These are phyloP conservation scores for Callinectes sapidus DNA, from an alignment of 2,888 invertebrate species.

Conservation along the genomic window DNA sequence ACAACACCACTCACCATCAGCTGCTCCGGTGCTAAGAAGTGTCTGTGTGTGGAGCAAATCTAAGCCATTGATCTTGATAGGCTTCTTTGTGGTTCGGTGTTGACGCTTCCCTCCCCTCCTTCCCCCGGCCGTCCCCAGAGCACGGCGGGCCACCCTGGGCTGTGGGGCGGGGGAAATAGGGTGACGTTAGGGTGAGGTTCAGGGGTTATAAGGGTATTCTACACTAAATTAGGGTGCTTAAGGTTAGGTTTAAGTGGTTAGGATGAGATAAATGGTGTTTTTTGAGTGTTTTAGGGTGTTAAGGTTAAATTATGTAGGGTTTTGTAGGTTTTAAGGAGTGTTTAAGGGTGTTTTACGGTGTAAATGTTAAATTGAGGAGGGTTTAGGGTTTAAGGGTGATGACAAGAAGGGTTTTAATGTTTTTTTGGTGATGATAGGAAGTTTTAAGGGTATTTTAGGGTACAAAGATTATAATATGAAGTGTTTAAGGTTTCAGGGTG, in stretches of 20 bases:
- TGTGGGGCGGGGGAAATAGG: slow-evolving; percentile 35
- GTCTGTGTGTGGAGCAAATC: slow-evolving; percentile 93
- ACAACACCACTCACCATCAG: slow-evolving; percentile 31
- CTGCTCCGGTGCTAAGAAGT: slow-evolving; percentile 84
- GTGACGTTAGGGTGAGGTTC: not conserved
- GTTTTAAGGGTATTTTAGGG: no score
- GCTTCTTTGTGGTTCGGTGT: slow-evolving; percentile 78
- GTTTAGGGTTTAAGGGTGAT: no score
- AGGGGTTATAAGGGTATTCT: not conserved
- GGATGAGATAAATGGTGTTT: slow-evolving; percentile 54
- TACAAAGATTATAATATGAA: no score
- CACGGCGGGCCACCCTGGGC: slow-evolving; percentile 43
- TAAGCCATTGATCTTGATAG: slow-evolving; percentile 86
- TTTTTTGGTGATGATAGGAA: no score
- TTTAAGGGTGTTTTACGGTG: no score
- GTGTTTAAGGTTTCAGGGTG: no score
- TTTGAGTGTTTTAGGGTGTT: no score
- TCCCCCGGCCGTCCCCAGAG: slow-evolving; percentile 76
- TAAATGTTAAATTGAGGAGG: no score
- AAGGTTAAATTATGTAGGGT: no score
- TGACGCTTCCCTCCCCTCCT: slow-evolving; percentile 76
- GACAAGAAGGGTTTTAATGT: not conserved
- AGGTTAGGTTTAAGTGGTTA: no score
- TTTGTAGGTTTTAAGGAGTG: no score
- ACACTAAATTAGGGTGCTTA: no score